Base-by-base conservation (phyloP, 2,113 vertebrate genomes). In the Coreoperca whiteheadi region DNA sequence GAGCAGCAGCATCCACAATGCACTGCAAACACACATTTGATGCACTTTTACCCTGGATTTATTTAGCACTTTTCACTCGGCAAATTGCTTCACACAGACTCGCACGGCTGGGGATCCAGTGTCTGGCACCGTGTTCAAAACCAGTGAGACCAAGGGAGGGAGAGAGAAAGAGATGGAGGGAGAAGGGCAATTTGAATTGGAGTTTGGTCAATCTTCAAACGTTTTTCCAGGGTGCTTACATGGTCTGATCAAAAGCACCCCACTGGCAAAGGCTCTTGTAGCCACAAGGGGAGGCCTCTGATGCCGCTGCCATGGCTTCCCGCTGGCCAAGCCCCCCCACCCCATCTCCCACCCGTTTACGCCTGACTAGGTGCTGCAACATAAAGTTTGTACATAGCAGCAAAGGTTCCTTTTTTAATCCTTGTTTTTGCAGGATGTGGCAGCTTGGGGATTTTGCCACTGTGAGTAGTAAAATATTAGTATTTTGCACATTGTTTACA, bases 131-230 rank as follows among this genome's bases (percentile, higher is more conserved):
- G 37, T 60, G 75, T 88, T 91, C 80, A 88, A 90, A 93, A 86
- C 91, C 86, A 86, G 75, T n/a, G 65, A 75, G 77, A 87, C 80
- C 46, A 30, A 81, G 34, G 8, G 66, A 50, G 73, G 61, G 66
- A 51, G 68, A 67, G 65, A 54, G 75, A 61, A 28, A 67, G 61
- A 54, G 60, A 30, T 59, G 74, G 70, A 66, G 84, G 64, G 81
- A 83, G 82, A 90, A 64, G 87, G 74, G 84, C 86, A 88, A 76
- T 93, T 86, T 93, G 68, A 89, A 90, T 88, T 85, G 88, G 86
- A 91, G 84, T 91, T 93, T 93, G 91, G 92, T 94, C 91, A 88
- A 43, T 83, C 92, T 94, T 94, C 91, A 93, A 92, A 93, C 82
- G 18, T 81, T 91, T 89, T 90, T 92, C 63, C 85, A 72, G 90